Percentiles rank a stretch among this genome's conserved stretches.
phyloP scores from a whole-genome alignment of 2,888 invertebrate genomes.

The Idaea straminata region DNA sequence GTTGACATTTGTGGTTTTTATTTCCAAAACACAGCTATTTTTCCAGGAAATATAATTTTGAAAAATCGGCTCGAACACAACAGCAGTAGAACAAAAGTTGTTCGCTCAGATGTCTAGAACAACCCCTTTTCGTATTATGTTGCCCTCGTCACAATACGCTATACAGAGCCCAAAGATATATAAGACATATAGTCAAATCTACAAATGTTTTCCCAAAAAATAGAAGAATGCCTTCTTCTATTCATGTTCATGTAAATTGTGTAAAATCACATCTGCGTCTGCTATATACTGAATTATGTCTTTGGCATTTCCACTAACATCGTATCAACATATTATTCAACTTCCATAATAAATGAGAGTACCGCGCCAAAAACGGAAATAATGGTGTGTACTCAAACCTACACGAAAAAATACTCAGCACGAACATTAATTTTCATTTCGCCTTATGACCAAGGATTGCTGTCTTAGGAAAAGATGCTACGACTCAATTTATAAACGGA shows the following conservation, averaged over 20 bases:
- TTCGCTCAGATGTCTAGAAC: no score
- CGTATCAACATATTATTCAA: slow-evolving; percentile 45
- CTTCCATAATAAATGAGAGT: slow-evolving; percentile 76
- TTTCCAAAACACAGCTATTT: no score
- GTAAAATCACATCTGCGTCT: slow-evolving; percentile 1
- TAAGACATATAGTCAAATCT: no score
- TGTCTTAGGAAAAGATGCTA: slow-evolving; percentile 61
- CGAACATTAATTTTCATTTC: slow-evolving; percentile 78
- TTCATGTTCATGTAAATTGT: background rate
- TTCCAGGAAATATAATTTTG: no score
- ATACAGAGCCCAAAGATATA: no score
- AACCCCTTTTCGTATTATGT: no score
- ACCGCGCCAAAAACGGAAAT: slow-evolving; percentile 70
- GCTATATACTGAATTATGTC: slow-evolving; percentile 32
- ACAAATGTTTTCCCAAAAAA: no score
- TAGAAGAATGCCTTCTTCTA: no score
- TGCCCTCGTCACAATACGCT: no score
- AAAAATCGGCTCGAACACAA: no score
- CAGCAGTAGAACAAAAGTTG: no score
- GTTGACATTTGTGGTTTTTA: no score
- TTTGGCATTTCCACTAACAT: slow-evolving; percentile 55
- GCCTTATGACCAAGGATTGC: slow-evolving; percentile 66
- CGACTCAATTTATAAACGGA: slow-evolving; percentile 38
- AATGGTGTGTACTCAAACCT: slow-evolving; percentile 77
- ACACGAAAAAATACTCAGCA: slow-evolving; percentile 78